Evolutionary conservation across 2,113 vertebrate species (phyloP).

Genomic region (Tauraco erythrolophus): DNA sequence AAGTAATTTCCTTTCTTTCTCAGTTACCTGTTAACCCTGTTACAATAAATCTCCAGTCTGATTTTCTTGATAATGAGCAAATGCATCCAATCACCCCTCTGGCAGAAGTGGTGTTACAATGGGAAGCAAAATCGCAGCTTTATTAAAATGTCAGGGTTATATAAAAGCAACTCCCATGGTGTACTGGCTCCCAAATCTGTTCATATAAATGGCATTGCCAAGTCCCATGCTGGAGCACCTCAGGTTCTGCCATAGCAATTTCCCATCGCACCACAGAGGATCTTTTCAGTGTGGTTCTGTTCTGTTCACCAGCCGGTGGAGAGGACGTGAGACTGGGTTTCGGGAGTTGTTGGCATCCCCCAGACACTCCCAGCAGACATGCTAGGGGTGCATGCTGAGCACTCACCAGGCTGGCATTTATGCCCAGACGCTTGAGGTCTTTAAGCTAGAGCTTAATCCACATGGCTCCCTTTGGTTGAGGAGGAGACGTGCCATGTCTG

Average conservation of each 20-base stretch:
- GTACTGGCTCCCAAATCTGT: background rate
- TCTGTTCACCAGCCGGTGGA: background rate
- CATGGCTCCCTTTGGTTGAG: background rate
- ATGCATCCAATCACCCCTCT: background rate
- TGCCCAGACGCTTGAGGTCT: background rate
- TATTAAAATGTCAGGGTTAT: background rate
- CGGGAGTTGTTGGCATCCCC: background rate
- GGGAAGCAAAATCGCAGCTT: background rate
- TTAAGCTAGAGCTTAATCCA: background rate
- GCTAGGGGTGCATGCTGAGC: fast-evolving
- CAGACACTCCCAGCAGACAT: background rate
- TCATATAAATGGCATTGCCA: background rate
- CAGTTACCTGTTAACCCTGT: constrained; percentile 25
- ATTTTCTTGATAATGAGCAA: constrained; percentile 51
- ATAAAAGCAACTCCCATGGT: background rate
- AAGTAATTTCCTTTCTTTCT: constrained; percentile 59
- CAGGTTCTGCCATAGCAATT: background rate
- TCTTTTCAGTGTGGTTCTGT: background rate
- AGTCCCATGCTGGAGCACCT: background rate
- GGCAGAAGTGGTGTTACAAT: background rate
- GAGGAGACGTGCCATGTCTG: background rate
- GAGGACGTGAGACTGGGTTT: background rate
- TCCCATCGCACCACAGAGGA: background rate
- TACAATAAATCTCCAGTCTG: constrained; percentile 13
- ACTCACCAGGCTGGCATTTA: fast-evolving